Conservation (phyloP, 1,140 invertebrate genomes). For the Anadara kagoshimensis region DNA sequence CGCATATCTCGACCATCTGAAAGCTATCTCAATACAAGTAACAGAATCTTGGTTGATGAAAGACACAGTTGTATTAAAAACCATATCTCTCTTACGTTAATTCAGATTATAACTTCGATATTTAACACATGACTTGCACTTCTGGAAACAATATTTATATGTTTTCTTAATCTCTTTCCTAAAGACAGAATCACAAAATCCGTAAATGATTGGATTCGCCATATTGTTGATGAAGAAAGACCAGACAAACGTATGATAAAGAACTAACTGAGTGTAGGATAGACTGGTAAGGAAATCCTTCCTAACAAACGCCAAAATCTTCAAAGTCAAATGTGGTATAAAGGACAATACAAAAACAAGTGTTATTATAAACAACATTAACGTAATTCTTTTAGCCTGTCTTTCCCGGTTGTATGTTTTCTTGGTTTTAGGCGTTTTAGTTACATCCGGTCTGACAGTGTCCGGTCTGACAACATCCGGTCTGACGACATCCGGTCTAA, state of each 20-base stretch:
- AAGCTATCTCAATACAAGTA: too few relatives aligned
- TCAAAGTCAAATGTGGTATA: constrained; percentile 10
- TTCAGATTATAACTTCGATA: too few relatives aligned
- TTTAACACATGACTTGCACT: too few relatives aligned
- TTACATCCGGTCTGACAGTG: background rate
- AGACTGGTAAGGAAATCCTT: constrained; percentile 8
- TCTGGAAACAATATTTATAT: background rate
- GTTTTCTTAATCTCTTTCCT: constrained; percentile 1
- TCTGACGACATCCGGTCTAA: too few relatives aligned
- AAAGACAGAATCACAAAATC: constrained; percentile 15
- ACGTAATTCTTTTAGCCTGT: background rate
- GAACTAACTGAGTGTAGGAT: background rate
- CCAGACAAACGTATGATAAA: constrained; percentile 32
- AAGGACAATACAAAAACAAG: constrained; percentile 8
- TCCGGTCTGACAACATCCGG: background rate
- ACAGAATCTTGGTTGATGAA: too few relatives aligned
- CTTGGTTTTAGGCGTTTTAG: background rate
- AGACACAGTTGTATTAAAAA: too few relatives aligned
- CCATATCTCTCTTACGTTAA: too few relatives aligned
- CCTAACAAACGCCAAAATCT: constrained; percentile 1
- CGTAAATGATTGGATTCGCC: constrained; percentile 23
- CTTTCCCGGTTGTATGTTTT: background rate
- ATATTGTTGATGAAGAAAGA: constrained; percentile 28
- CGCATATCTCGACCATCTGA: too few relatives aligned
- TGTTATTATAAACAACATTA: constrained; percentile 22